Conservation (phyloP, 2,113 vertebrate species). For the Archilochus colubris region DNA sequence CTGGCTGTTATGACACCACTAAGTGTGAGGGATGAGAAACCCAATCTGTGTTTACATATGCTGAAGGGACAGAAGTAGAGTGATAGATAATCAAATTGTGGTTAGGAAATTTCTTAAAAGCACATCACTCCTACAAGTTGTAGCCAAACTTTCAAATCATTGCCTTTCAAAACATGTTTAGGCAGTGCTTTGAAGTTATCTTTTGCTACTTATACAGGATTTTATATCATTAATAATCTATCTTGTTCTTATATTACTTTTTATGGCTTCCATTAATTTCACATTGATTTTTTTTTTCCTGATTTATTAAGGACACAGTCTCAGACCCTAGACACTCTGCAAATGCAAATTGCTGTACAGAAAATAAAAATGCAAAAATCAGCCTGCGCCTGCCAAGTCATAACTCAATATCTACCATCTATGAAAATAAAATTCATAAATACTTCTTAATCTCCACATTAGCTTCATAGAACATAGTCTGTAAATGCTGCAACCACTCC, state of each 20-base stretch:
- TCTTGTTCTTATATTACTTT: slow-evolving; percentile 38
- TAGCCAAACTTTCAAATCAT: neutral
- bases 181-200: neutral
- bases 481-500: neutral
- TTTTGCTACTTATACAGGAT: slow-evolving; percentile 1
- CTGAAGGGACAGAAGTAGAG: neutral
- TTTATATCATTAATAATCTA: slow-evolving; percentile 44
- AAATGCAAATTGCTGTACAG: slow-evolving; percentile 39
- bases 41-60: neutral
- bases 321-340: slow-evolving; percentile 23
- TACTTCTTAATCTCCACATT: slow-evolving; percentile 30
- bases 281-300: slow-evolving; percentile 48
- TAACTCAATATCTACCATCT: slow-evolving; percentile 49
- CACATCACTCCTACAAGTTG: neutral
- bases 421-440: slow-evolving; percentile 61
- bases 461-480: neutral
- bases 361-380: slow-evolving; percentile 66
- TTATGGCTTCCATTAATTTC: slow-evolving; percentile 37
- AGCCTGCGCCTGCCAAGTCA: slow-evolving; percentile 27
- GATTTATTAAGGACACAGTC: slow-evolving; percentile 39
- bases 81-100: neutral
- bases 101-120: neutral
- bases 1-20: neutral
- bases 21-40: neutral
- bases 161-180: neutral